Base-by-base conservation (phyloP, 2,888 invertebrate genomes). In the Drosophila ezoana region DNA sequence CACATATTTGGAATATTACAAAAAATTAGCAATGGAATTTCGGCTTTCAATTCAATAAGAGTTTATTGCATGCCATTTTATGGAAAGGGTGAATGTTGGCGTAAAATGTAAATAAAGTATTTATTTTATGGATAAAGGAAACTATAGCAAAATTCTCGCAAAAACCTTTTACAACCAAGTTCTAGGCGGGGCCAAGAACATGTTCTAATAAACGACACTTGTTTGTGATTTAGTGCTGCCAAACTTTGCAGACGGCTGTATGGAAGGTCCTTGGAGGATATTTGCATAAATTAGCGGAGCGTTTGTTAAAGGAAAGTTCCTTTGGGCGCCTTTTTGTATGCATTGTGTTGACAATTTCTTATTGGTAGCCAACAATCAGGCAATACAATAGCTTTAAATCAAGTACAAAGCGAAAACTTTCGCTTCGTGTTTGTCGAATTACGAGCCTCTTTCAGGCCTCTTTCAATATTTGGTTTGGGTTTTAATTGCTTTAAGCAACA, bases 251-350 rank as follows among this genome's bases (percentile, higher is more conserved):
- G 72, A 76, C 75, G 32, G 20, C 43, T 41, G 53, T 35, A 18
- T 41, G 56, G 62, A 54, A 76, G 59, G 72, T 35, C 60, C 68
- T 68, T 70, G 52, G 35, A 48, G 68, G 75, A 77, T 85, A 74
- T 81, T 83, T 73, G 49, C 78, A 80, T 83, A 83, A 80, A 80
- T 80, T 78, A 80, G 64, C 78, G 69, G 59, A 63, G 62, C 58
- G 52, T 45, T 67, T 69, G 76, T 73, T 79, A 67, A 20, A 13
- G 23, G 20, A 57, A 54, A 61, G 35, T 61, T 51, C 49, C 41
- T 54, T 33, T 8, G 44, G 13, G 41, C 8, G 23, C 11, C 14
- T 53, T 51, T 51, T 38, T 51, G 38, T 58, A 43, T 54, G 35
- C 54, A 58, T 66, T 65, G 47, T 62, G 65, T 18, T 32, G 45